phyloP scores from a whole-genome alignment of 2,797 vertebrate species.

The Carduelis carduelis region DNA sequence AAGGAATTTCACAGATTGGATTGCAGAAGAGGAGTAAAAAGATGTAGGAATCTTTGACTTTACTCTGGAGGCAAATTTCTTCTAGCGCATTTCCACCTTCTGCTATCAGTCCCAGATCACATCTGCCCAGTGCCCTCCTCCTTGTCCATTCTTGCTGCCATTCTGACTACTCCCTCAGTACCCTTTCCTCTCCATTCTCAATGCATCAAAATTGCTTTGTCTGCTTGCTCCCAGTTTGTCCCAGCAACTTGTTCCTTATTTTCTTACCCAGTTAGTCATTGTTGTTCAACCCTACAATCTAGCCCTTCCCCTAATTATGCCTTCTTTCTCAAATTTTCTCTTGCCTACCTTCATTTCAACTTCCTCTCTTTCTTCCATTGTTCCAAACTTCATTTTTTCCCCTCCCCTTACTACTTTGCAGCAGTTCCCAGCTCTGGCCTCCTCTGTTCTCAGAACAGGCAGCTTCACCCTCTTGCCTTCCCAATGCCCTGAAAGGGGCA shows the following conservation, averaged over 20 bases:
- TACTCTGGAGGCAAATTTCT: not conserved
- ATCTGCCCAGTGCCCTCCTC: not conserved
- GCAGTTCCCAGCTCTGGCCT: not conserved
- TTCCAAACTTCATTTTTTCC: not conserved
- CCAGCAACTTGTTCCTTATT: not conserved
- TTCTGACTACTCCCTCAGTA: not conserved
- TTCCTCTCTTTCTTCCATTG: not conserved
- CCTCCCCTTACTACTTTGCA: not conserved
- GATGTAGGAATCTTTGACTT: not conserved
- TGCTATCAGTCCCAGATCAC: not conserved
- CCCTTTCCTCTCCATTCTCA: not conserved
- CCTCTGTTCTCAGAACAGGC: not conserved
- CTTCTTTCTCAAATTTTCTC: not conserved
- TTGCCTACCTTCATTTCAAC: not conserved
- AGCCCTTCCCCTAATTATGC: not conserved
- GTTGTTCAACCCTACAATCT: not conserved
- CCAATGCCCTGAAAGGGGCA: not conserved
- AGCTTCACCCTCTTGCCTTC: not conserved
- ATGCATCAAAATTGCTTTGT: not conserved
- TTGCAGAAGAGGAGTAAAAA: not conserved
- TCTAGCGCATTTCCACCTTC: not conserved
- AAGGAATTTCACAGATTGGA: not conserved
- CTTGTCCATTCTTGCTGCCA: not conserved
- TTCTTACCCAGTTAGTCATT: not conserved
- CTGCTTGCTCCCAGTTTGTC: not conserved